Conservation (phyloP, 2,113 vertebrate genomes). For the Rutilus rutilus region DNA sequence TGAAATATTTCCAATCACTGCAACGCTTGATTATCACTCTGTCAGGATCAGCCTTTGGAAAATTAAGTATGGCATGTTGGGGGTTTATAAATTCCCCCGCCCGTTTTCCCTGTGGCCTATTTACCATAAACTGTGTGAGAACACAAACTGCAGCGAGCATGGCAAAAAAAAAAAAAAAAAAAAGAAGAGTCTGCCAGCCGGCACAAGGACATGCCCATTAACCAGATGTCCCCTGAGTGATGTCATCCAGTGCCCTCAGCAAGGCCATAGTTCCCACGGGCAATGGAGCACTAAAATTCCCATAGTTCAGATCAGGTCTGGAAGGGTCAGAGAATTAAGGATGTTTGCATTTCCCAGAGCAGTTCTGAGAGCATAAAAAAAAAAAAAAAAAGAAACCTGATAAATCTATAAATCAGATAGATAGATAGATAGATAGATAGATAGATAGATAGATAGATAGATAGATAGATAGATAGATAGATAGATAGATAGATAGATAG, state of each 20-base stretch:
- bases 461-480: no score
- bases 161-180: conserved; percentile 44
- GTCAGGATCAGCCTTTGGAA: conserved; percentile 51
- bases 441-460: no score
- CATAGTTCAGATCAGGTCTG: conserved; percentile 4
- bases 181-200: conserved; percentile 27
- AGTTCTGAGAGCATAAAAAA: background rate
- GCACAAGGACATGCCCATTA: conserved; percentile 22
- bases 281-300: background rate
- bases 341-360: background rate
- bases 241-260: conserved; percentile 21
- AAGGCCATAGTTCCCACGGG: conserved; percentile 17
- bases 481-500: no score
- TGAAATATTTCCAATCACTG: conserved; percentile 77
- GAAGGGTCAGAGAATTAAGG: background rate
- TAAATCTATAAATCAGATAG: no score
- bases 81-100: conserved; percentile 43
- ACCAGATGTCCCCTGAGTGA: conserved; percentile 19
- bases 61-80: conserved; percentile 52
- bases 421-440: no score
- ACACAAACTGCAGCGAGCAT: conserved; percentile 21
- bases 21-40: conserved; percentile 74
- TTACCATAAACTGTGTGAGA: conserved; percentile 55
- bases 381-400: no score
- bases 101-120: conserved; percentile 55